Percentiles rank a stretch among this genome's conserved stretches.
These are phyloP conservation scores for Habrosyne pyritoides DNA, from an alignment of 2,888 invertebrate species.

Conservation along the genomic window DNA sequence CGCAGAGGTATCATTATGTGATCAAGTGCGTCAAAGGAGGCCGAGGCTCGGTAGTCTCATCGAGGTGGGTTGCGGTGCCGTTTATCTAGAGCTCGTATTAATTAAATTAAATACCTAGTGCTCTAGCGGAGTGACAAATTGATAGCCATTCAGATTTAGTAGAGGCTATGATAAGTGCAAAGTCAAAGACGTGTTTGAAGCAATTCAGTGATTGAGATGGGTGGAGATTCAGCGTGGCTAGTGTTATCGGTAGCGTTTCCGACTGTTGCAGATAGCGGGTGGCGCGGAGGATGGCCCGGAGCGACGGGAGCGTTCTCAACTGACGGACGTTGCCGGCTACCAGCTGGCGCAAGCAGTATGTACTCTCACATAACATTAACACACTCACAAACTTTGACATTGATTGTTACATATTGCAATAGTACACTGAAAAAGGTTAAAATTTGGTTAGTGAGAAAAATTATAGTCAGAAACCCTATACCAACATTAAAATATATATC, in stretches of 20 bases:
- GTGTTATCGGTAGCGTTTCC: slow-evolving; percentile 79
- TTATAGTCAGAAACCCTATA: neutral
- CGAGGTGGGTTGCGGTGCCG: slow-evolving; percentile 71
- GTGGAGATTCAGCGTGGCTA: slow-evolving; percentile 51
- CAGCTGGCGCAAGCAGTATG: slow-evolving; percentile 80
- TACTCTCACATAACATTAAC: slow-evolving; percentile 27
- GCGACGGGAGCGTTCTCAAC: slow-evolving; percentile 72
- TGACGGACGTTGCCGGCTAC: slow-evolving; percentile 80
- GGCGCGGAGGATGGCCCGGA: slow-evolving; percentile 76
- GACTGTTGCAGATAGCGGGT: slow-evolving; percentile 79
- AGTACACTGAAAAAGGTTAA: neutral
- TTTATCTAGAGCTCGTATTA: slow-evolving; percentile 67
- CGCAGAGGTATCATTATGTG: slow-evolving; percentile 36
- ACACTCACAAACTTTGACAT: slow-evolving; percentile 10
- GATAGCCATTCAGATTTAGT: slow-evolving; percentile 26
- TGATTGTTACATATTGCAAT: slow-evolving; percentile 16
- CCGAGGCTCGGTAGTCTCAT: slow-evolving; percentile 58
- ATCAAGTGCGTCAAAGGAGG: slow-evolving; percentile 48
- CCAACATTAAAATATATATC: neutral
- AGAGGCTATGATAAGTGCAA: slow-evolving; percentile 10
- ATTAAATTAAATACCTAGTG: slow-evolving; percentile 71
- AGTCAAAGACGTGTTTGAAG: slow-evolving; percentile 9
- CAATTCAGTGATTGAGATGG: slow-evolving; percentile 21
- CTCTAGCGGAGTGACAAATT: slow-evolving; percentile 38
- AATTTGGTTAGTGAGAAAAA: no score